These are phyloP conservation scores for Stigmatopora argus DNA, from an alignment of 2,113 vertebrate species.

Conservation along the genomic window DNA sequence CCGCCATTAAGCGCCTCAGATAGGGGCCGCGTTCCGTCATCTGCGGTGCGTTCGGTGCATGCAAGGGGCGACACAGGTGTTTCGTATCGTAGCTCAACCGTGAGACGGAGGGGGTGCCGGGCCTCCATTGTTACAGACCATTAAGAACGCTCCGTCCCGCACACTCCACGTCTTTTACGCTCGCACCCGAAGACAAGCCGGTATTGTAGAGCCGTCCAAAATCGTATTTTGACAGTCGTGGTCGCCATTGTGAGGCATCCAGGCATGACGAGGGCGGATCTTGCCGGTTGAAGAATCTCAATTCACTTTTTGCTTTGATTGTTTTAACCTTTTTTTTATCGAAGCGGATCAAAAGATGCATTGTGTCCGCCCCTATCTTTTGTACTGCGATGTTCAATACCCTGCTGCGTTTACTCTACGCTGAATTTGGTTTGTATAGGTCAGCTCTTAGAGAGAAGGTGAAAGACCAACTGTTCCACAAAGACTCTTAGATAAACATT, in stretches of 20 bases:
- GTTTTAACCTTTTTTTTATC: not conserved
- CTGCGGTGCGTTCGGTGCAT: constrained; percentile 10
- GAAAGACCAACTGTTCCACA: constrained; percentile 37
- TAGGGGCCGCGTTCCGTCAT: constrained; percentile 13
- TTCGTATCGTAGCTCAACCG: constrained; percentile 27
- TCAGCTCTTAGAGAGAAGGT: constrained; percentile 19
- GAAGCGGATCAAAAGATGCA: not conserved
- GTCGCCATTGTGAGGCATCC: constrained; percentile 18
- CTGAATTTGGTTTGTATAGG: constrained; percentile 26
- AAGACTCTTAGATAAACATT: constrained; percentile 45
- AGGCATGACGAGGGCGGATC: constrained; percentile 3
- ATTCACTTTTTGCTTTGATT: not conserved
- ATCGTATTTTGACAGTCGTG: constrained; percentile 46
- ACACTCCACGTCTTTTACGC: constrained; percentile 3
- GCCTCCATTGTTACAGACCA: constrained; percentile 30
- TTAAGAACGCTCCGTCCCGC: constrained; percentile 15
- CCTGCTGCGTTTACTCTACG: constrained; percentile 33
- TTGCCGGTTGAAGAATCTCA: constrained; percentile 13
- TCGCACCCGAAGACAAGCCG: constrained; percentile 23
- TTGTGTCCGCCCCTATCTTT: not conserved
- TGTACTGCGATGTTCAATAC: constrained; percentile 5
- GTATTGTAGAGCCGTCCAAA: constrained; percentile 43
- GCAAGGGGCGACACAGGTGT: constrained; percentile 37
- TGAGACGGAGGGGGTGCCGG: constrained; percentile 17
- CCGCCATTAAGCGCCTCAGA: not conserved